Percentiles rank a stretch among this genome's conserved stretches.
phyloP scores from a whole-genome alignment of 2,797 vertebrate genomes.

The Paramormyrops hopkinsi region DNA sequence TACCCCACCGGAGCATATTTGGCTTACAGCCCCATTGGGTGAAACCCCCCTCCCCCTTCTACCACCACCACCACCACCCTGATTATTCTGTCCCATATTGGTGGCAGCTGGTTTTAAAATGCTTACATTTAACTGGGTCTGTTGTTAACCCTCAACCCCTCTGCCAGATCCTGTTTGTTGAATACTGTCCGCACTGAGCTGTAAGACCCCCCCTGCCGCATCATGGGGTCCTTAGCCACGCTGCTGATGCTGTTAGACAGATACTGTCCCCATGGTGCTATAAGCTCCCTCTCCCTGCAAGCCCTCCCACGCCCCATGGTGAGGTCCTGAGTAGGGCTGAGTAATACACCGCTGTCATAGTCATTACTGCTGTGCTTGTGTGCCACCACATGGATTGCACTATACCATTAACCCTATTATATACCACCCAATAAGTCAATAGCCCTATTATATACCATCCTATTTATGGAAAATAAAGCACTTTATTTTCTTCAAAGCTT shows the following conservation, averaged over 20 bases:
- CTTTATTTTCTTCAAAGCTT: not conserved
- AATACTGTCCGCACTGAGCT: not conserved
- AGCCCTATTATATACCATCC: no score
- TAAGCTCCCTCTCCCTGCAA: not conserved
- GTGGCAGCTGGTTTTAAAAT: not conserved
- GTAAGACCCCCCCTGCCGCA: not conserved
- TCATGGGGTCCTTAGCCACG: not conserved
- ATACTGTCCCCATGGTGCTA: not conserved
- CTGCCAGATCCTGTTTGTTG: not conserved
- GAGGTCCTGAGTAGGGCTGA: not conserved
- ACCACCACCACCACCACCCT: not conserved
- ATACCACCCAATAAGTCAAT: no score
- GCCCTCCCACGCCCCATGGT: not conserved
- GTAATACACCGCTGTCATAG: not conserved
- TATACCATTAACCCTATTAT: not conserved
- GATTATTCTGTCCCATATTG: not conserved
- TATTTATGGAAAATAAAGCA: not conserved
- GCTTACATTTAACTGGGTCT: not conserved
- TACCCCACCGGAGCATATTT: not conserved
- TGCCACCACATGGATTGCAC: not conserved
- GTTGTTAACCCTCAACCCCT: not conserved
- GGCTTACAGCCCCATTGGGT: slow-evolving; percentile 9
- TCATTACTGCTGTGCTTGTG: not conserved
- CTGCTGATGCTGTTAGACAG: not conserved
- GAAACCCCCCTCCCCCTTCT: not conserved